phyloP scores from a whole-genome alignment of 2,113 vertebrate genomes.

The Jaculus jaculus region DNA sequence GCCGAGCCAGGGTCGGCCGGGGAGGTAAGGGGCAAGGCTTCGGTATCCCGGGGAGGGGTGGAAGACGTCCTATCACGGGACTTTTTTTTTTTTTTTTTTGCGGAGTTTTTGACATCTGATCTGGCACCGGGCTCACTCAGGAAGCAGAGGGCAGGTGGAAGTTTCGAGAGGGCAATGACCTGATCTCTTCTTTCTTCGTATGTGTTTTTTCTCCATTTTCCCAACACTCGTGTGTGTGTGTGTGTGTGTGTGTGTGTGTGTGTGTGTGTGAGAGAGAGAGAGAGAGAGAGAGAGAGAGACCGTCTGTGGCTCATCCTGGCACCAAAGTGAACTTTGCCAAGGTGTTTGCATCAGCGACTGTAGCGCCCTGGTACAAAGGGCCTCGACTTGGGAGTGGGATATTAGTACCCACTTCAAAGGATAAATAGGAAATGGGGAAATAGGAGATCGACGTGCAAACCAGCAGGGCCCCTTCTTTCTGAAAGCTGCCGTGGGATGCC shows the following conservation, averaged over 20 bases:
- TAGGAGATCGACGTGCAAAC: background rate
- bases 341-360: conserved; percentile 55
- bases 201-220: background rate
- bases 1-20: background rate
- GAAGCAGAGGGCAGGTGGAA: conserved; percentile 75
- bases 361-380: conserved; percentile 54
- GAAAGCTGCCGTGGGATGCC: conserved; percentile 37
- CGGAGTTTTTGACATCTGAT: conserved; percentile 78
- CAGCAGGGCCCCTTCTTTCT: conserved; percentile 20
- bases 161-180: conserved; percentile 55
- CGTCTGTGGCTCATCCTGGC: conserved; percentile 67
- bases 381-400: conserved; percentile 53
- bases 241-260: background rate
- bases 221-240: background rate
- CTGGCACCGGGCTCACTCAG: conserved; percentile 49
- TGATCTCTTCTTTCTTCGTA: conserved; percentile 6
- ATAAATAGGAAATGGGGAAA: conserved; percentile 57
- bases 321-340: conserved; percentile 65
- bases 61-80: conserved; percentile 62
- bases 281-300: no score
- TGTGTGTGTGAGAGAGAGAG: background rate
- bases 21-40: background rate
- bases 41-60: conserved; percentile 42
- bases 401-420: conserved; percentile 40
- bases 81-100: conserved; percentile 58